Evolutionary conservation across 2,797 vertebrate genomes (phyloP).

Genomic region (Eidolon dupreanum): DNA sequence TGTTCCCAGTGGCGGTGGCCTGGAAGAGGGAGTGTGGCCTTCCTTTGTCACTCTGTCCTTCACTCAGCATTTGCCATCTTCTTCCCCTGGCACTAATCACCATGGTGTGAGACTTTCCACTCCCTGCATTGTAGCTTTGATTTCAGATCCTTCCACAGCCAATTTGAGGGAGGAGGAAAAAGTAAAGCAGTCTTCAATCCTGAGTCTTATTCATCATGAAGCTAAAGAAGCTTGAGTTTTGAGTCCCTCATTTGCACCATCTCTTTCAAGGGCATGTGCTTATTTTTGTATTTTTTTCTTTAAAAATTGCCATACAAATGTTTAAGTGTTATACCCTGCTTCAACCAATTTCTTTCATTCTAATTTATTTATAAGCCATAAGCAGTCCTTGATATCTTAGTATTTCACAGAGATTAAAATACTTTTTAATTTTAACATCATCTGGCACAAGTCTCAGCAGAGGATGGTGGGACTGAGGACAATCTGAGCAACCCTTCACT

Average conservation of each 20-base stretch:
- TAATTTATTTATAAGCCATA: background rate
- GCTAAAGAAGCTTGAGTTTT: background rate
- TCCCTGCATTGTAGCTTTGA: background rate
- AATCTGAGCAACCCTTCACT: background rate
- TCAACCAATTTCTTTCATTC: background rate
- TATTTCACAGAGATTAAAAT: background rate
- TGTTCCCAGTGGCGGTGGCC: background rate
- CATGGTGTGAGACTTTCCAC: background rate
- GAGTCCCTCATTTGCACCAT: background rate
- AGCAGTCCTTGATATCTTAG: background rate
- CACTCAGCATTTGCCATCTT: background rate
- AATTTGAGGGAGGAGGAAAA: background rate
- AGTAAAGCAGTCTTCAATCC: background rate
- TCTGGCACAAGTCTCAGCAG: background rate
- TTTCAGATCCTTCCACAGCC: background rate
- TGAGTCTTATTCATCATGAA: background rate
- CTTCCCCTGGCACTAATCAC: background rate
- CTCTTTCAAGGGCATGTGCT: background rate
- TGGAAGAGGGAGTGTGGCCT: background rate
- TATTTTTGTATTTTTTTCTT: background rate
- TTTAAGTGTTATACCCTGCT: background rate
- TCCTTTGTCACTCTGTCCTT: background rate
- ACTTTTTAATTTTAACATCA: background rate
- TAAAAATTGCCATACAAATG: background rate
- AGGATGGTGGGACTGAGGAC: background rate